Evolutionary conservation across 2,888 invertebrate species (phyloP).

Genomic region (Abrostola tripartita): DNA sequence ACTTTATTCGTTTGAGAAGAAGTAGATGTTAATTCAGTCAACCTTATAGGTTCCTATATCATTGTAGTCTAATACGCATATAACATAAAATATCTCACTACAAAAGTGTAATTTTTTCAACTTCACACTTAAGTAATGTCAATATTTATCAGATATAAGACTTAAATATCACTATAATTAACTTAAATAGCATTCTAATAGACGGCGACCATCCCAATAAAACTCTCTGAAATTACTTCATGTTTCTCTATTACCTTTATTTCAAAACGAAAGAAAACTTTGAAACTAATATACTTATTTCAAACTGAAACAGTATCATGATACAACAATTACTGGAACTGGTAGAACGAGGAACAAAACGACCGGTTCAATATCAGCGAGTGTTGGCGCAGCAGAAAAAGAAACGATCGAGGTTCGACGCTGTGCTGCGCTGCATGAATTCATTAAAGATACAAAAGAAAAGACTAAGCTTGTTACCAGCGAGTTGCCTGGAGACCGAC

Average conservation of each 20-base stretch:
- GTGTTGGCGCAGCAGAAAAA: constrained; percentile 14
- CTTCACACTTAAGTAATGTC: no score
- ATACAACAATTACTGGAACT: constrained; percentile 12
- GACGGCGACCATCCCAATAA: no score
- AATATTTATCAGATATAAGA: no score
- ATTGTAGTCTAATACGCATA: no score
- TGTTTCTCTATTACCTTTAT: not conserved
- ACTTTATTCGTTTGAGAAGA: no score
- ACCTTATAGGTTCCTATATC: no score
- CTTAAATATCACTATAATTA: no score
- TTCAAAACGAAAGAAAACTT: not conserved
- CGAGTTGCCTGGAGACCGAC: constrained; percentile 28
- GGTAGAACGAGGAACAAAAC: not conserved
- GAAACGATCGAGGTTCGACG: constrained; percentile 5
- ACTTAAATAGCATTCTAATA: no score
- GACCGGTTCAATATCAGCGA: constrained; percentile 23
- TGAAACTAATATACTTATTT: not conserved
- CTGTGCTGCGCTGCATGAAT: constrained; percentile 20
- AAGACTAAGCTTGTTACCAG: constrained; percentile 14
- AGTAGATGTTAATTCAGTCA: no score
- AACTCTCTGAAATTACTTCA: no score
- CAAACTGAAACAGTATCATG: constrained; percentile 1
- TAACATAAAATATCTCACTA: no score
- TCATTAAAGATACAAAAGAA: constrained; percentile 20
- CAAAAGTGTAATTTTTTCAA: no score